Percentiles rank a stretch among this genome's conserved stretches.
Conservation (phyloP, 2,888 invertebrate genomes). For the Caenorhabditis uteleia region DNA sequence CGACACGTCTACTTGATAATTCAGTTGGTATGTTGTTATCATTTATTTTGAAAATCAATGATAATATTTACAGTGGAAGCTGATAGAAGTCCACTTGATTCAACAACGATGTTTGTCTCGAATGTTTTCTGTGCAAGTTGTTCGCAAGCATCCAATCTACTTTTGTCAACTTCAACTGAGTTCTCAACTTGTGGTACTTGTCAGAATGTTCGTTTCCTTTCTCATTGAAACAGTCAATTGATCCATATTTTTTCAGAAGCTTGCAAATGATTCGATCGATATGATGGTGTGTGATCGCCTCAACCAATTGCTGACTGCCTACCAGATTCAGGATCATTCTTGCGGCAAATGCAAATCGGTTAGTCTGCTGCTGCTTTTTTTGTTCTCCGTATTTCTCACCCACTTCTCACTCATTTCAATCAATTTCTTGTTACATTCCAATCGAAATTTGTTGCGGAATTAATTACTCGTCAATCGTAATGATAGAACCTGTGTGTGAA, state of each 20-base stretch:
- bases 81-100: constrained; percentile 14
- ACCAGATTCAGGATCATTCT: constrained; percentile 87
- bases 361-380: constrained; percentile 27
- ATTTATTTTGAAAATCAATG: background rate
- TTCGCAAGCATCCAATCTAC: constrained; percentile 30
- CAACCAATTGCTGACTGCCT: constrained; percentile 76
- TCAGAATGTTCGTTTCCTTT: constrained; percentile 25
- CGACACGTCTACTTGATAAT: constrained; percentile 38
- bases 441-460: constrained; percentile 1
- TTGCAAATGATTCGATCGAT: constrained; percentile 30
- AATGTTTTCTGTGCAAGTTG: constrained; percentile 46
- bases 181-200: constrained; percentile 33
- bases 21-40: constrained; percentile 9
- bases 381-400: too few species aligned
- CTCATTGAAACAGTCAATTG: too few species aligned
- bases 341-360: constrained; percentile 87
- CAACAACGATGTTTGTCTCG: constrained; percentile 34
- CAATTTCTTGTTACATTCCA: background rate
- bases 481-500: too few species aligned
- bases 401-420: too few species aligned
- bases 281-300: constrained; percentile 54
- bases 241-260: constrained; percentile 21
- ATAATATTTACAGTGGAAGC: constrained; percentile 23
- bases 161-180: constrained; percentile 32
- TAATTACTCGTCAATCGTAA: too few species aligned